phyloP scores from a whole-genome alignment of 2,113 vertebrate species.

The Platysteira castanea region DNA sequence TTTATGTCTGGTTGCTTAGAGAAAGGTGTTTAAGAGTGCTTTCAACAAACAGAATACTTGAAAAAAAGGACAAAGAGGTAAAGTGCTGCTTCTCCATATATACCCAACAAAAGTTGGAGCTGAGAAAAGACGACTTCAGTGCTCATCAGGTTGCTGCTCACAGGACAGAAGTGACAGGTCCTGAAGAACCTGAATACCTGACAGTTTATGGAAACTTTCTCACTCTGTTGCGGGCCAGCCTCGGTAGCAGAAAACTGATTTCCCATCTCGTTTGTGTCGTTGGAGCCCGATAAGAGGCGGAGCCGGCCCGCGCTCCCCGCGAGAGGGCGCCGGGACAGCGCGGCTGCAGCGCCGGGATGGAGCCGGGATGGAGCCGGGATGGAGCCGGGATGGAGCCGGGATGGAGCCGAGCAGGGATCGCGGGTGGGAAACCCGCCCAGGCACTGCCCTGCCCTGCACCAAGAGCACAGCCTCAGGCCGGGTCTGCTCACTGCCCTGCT shows the following conservation, averaged over 20 bases:
- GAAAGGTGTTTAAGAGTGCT: background rate
- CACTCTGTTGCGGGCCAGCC: background rate
- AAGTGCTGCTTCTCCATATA: background rate
- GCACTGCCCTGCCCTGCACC: background rate
- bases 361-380: background rate
- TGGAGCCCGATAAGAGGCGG: background rate
- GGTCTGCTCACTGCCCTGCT: rapidly evolving
- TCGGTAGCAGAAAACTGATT: background rate
- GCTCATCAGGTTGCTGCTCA: background rate
- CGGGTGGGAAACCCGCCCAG: background rate
- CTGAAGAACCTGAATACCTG: background rate
- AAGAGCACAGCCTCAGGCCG: background rate
- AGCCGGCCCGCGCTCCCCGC: background rate
- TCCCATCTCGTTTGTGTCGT: background rate
- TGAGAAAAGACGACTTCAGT: background rate
- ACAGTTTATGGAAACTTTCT: background rate
- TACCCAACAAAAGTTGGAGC: background rate
- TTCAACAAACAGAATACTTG: background rate
- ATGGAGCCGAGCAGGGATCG: background rate
- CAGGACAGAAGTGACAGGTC: background rate
- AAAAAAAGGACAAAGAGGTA: background rate
- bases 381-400: no score
- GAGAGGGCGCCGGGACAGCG: background rate
- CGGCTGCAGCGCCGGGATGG: background rate
- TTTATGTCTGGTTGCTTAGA: background rate